These are phyloP conservation scores for Harpagoxenus sublaevis DNA, from an alignment of 2,888 invertebrate species.

Conservation along the genomic window DNA sequence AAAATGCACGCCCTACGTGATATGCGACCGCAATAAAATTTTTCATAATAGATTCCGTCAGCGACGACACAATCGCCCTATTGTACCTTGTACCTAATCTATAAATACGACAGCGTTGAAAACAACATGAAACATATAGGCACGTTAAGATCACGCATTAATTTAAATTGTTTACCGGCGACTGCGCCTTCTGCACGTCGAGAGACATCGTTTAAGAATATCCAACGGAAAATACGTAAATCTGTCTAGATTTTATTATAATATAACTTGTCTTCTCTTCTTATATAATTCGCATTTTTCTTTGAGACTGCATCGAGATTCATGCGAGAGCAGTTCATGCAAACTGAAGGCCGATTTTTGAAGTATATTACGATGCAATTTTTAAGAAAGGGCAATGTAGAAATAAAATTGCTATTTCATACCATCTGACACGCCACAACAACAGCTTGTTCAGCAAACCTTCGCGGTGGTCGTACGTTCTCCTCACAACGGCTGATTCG, in stretches of 20 bases:
- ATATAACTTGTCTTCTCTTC: no score
- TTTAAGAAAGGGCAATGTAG: not conserved
- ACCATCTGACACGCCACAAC: conserved; percentile 17
- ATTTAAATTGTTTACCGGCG: conserved; percentile 76
- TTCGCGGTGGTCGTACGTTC: conserved; percentile 13
- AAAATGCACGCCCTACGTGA: not conserved
- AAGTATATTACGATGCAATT: not conserved
- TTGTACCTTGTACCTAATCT: conserved; percentile 35
- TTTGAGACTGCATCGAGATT: not conserved
- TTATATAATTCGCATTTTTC: not conserved
- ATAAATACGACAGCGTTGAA: conserved; percentile 75
- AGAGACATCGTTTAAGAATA: conserved; percentile 42
- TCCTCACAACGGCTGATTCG: not conserved
- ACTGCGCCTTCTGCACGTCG: conserved; percentile 26
- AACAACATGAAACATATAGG: conserved; percentile 75
- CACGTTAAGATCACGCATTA: conserved; percentile 75
- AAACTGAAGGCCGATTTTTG: not conserved
- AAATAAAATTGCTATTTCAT: not conserved
- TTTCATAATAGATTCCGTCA: conserved; percentile 54
- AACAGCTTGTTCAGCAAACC: not conserved
- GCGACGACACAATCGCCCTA: not conserved
- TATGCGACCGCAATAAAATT: conserved; percentile 31
- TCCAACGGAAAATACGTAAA: not conserved
- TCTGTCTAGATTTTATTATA: not conserved
- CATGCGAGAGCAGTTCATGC: not conserved